These are phyloP conservation scores for Agelas oroides DNA, from an alignment of 37 sponge, comb jelly and placozoan species.

Conservation along the genomic window DNA sequence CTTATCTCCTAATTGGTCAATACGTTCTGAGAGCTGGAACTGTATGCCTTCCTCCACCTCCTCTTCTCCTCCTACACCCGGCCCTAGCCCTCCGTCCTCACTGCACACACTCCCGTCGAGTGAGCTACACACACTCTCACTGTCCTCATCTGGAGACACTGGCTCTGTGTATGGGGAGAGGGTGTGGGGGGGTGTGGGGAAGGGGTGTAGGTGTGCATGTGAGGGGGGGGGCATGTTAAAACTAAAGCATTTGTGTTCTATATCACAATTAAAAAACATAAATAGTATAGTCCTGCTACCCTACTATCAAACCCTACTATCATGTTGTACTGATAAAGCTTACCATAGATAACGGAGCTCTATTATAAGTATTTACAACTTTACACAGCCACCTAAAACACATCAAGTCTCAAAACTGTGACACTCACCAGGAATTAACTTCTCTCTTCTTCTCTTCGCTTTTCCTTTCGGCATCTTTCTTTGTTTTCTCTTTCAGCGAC, in stretches of 20 bases:
- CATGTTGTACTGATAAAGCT: no score
- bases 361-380: no score
- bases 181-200: neutral
- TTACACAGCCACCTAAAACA: no score
- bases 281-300: no score
- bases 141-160: constrained; percentile 63
- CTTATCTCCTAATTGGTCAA: constrained; percentile 71
- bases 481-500: neutral
- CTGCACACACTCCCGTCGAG: constrained; percentile 48
- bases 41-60: constrained; percentile 19
- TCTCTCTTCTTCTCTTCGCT: constrained; percentile 1
- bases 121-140: constrained; percentile 76
- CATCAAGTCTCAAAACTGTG: no score
- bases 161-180: constrained; percentile 1
- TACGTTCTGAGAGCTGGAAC: constrained; percentile 55
- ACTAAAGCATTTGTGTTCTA: no score
- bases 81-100: constrained; percentile 42
- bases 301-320: no score
- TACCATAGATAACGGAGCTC: no score
- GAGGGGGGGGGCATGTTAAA: neutral
- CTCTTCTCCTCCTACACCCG: constrained; percentile 38
- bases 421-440: constrained; percentile 9
- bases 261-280: no score
- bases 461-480: constrained; percentile 29
- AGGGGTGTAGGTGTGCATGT: neutral